Conservation (phyloP, 2,113 vertebrate species). For the Spheniscus mendiculus region DNA sequence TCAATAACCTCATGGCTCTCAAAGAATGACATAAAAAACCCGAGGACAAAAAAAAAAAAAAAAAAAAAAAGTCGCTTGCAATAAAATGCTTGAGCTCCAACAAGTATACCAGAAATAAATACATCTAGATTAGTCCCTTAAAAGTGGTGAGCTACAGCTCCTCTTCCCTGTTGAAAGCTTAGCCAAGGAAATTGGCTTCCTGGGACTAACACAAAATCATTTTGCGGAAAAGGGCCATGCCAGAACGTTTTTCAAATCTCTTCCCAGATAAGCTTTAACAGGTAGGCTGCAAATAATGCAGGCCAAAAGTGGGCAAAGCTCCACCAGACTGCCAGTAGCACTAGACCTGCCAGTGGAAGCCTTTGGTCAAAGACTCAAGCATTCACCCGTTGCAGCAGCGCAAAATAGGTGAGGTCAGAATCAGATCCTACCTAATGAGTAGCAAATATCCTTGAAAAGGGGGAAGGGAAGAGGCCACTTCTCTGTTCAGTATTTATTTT, state of each 20-base stretch:
- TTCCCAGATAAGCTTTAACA: neutral
- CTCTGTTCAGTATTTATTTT: neutral
- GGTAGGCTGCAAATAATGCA: neutral
- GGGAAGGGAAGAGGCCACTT: neutral
- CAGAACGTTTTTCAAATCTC: neutral
- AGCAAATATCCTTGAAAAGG: neutral
- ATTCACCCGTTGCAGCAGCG: neutral
- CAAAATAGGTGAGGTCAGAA: neutral
- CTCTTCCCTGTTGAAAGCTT: neutral
- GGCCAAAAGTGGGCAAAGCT: neutral
- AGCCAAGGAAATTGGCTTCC: neutral
- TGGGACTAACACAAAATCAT: neutral
- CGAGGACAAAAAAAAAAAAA: neutral
- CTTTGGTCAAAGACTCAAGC: accelerated
- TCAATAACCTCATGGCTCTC: neutral
- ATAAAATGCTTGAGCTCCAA: neutral
- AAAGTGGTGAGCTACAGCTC: neutral
- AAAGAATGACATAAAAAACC: neutral
- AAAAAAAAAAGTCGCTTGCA: neutral
- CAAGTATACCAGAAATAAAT: neutral
- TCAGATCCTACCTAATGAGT: neutral
- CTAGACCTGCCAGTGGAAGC: neutral
- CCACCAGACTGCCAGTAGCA: neutral
- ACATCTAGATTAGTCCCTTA: neutral
- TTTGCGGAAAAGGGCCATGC: neutral